A percentile compares a stretch with the other conserved stretches of the same genome.
phyloP scores from a whole-genome alignment of 2,888 invertebrate genomes.

The Cartodere bifasciata region DNA sequence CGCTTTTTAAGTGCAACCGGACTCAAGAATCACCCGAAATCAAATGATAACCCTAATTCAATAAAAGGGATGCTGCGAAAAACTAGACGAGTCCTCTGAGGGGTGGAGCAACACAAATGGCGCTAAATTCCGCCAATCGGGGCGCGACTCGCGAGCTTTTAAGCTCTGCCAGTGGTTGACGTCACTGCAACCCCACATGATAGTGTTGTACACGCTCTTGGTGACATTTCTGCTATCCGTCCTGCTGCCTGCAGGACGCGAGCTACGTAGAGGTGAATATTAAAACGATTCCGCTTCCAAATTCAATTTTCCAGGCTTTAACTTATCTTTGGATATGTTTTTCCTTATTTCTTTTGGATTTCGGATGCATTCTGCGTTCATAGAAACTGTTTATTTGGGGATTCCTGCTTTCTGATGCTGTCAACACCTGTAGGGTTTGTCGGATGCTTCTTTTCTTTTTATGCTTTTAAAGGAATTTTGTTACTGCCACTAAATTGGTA shows the following conservation, averaged over 20 bases:
- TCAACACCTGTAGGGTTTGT: conserved; percentile 19
- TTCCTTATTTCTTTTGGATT: too few species aligned
- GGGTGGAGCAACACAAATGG: conserved; percentile 25
- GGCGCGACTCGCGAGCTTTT: conserved; percentile 21
- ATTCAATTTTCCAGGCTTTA: too few species aligned
- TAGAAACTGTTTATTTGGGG: too few species aligned
- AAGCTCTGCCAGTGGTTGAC: conserved; percentile 23
- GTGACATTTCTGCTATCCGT: conserved; percentile 22
- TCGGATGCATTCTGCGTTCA: too few species aligned
- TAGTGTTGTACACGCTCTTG: conserved; percentile 23
- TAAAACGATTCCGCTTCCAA: conserved; percentile 27
- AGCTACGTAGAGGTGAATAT: conserved; percentile 27
- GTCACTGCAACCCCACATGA: conserved; percentile 26
- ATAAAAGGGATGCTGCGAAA: conserved; percentile 39
- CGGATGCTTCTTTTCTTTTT: too few species aligned
- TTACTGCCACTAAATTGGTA: too few species aligned
- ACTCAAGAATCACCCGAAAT: conserved; percentile 41
- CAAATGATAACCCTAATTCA: conserved; percentile 71
- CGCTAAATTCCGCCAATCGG: conserved; percentile 20
- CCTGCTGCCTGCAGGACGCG: too few species aligned
- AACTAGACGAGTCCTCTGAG: conserved; percentile 25
- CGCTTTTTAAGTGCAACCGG: conserved; percentile 31
- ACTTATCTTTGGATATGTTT: too few species aligned
- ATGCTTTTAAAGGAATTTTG: too few species aligned
- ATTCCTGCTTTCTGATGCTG: too few species aligned